Evolutionary conservation across 1,140 invertebrate genomes (phyloP), one percentile per base, ranked within the genome.

Genomic region (Helicoverpa zea): DNA sequence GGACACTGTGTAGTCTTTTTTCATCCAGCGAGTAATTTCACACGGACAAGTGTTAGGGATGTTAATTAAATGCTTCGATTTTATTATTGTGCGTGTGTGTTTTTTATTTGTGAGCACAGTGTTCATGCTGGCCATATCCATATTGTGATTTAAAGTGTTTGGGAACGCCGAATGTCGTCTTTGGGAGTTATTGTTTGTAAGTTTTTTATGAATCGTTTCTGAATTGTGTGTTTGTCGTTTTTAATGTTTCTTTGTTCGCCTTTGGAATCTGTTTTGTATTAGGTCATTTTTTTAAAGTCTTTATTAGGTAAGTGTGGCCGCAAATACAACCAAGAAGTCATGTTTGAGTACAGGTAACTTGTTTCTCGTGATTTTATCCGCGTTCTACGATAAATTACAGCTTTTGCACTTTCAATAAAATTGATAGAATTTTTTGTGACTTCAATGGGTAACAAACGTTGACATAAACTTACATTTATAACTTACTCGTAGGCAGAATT

Each of bases 1-100:
- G 80, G 85, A 89, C 85, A 90, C 87, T 88, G 86, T 93, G 88
- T 91, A 91, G 90, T 80, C 89, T 90, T 92, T 93, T 89, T 93
- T 91, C 89, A 85, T 52, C 78, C 84, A 84, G 84, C 80, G 84
- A 89, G 86, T 91, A 91, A 91, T 91, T 91, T 91, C 89, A 91
- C 88, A 89, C 87, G 86, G 85, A 89, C 87, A 91, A 92, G 87
- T 89, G 87, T 89, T 84, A 86, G 83, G 59, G 82, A 83, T 87
- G 86, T 87, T 90, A 88, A 89, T 90, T 86, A 88, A 84, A 85
- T 87, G 80, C 84, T 83, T 80, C 47, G 54, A 72, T 72, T 81
- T 83, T 70, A 79, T 82, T 79, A 79, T 79, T 59, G 51, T 81
- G 59, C 23, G 47, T 16, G 49, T 10, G 3, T 73, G 59, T 81